Percentiles rank a stretch among this genome's conserved stretches.
These are phyloP conservation scores for Mergus octosetaceus DNA, from an alignment of 2,797 vertebrate species.

Conservation along the genomic window DNA sequence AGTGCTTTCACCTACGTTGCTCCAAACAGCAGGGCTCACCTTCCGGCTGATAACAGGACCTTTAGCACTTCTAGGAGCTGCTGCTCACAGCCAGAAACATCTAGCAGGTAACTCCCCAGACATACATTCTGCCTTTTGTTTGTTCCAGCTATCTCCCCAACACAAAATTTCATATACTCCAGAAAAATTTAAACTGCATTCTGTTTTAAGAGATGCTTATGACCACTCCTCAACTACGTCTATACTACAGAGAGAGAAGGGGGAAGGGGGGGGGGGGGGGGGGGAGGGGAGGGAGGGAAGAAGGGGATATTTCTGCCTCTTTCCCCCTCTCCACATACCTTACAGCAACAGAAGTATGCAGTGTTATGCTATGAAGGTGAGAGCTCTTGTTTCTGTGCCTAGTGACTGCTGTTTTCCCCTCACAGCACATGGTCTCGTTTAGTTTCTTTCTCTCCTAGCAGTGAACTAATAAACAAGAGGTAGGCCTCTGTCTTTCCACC, in stretches of 20 bases:
- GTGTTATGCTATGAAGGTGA: background rate
- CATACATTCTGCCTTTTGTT: background rate
- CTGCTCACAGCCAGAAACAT: background rate
- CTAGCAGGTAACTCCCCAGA: fast-evolving
- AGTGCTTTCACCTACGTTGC: background rate
- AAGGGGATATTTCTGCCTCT: background rate
- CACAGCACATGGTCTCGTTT: constrained; percentile 23
- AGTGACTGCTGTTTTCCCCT: background rate
- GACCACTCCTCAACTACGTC: background rate
- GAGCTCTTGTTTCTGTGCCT: constrained; percentile 9
- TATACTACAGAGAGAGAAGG: fast-evolving
- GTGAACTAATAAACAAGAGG: constrained; percentile 16
- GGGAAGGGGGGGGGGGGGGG: too few species aligned
- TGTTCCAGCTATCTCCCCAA: background rate
- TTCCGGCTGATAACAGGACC: fast-evolving
- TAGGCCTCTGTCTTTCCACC: constrained; percentile 27
- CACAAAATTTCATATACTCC: fast-evolving
- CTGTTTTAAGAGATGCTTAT: background rate
- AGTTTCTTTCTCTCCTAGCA: constrained; percentile 6
- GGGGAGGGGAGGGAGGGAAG: too few species aligned
- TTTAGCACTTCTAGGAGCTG: background rate
- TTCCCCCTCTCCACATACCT: background rate
- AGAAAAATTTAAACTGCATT: background rate
- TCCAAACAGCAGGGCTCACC: background rate
- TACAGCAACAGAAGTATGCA: background rate